Evolutionary conservation across 2,888 invertebrate species (phyloP).

Genomic region (Scaptomyza cyrtandrae): DNA sequence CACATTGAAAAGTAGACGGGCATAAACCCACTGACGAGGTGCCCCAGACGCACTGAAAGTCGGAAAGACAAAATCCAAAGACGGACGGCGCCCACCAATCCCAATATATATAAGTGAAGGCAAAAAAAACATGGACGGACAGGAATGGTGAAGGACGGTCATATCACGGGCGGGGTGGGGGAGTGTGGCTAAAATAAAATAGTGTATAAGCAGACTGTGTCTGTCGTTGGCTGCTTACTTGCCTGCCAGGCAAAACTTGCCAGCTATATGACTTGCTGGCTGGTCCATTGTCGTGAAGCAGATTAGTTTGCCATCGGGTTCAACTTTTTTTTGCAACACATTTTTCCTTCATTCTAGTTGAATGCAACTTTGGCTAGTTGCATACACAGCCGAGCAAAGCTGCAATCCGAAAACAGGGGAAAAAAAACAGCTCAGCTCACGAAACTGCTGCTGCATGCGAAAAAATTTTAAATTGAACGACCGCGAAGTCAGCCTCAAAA

Average conservation of each 20-base stretch:
- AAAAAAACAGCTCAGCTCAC: constrained; percentile 64
- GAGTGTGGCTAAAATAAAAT: constrained; percentile 57
- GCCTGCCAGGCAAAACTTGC: constrained; percentile 20
- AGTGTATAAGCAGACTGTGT: constrained; percentile 72
- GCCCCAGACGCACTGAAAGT: constrained; percentile 55
- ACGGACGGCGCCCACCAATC: constrained; percentile 56
- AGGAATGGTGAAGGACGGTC: constrained; percentile 72
- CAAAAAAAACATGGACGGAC: constrained; percentile 72
- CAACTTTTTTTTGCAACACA: constrained; percentile 81
- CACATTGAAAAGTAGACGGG: constrained; percentile 31
- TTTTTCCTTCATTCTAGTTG: constrained; percentile 80
- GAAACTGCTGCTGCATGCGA: constrained; percentile 66
- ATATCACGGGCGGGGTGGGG: constrained; percentile 46
- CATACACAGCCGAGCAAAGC: constrained; percentile 24
- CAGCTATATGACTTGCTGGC: constrained; percentile 27
- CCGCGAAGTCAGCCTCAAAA: constrained; percentile 68
- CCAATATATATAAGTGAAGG: constrained; percentile 54
- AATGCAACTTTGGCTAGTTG: constrained; percentile 57
- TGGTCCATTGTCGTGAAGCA: constrained; percentile 79
- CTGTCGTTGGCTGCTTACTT: constrained; percentile 46
- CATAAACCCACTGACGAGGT: constrained; percentile 30
- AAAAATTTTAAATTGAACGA: constrained; percentile 45
- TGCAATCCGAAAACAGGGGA: constrained; percentile 18
- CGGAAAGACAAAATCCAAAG: constrained; percentile 51
- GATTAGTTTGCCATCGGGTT: constrained; percentile 81